Percentiles rank a stretch among this genome's conserved stretches.
phyloP scores from a whole-genome alignment of 2,113 vertebrate genomes.

The zebrafish (Danio rerio) region GRCz12tu NC_133181.1:35000501-35001000 shows the following conservation, averaged over 20 bases:
- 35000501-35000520: not conserved
- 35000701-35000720: not conserved
- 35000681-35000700: slow-evolving; percentile 80
- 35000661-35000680: slow-evolving; percentile 87
- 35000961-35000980: slow-evolving; percentile 98
- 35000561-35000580: not conserved
- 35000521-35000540: not conserved
- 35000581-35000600: not conserved
- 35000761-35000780: slow-evolving; percentile 51
- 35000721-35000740: not conserved
- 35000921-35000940: slow-evolving; percentile 95
- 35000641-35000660: slow-evolving; percentile 75
- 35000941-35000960: slow-evolving; percentile 97
- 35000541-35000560: not conserved
- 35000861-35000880: slow-evolving; percentile 81
- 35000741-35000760: too few relatives aligned
- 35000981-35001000: slow-evolving; percentile 98
- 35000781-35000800: not conserved
- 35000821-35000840: slow-evolving; percentile 20
- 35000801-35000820: slow-evolving; percentile 1
- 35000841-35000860: slow-evolving; percentile 36
- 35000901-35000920: slow-evolving; percentile 84
- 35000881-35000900: slow-evolving; percentile 76
- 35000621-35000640: slow-evolving; percentile 64
- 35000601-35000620: slow-evolving; percentile 62